Evolutionary conservation across 2,888 invertebrate species (phyloP).

Genomic region (Entomobrya proxima): DNA sequence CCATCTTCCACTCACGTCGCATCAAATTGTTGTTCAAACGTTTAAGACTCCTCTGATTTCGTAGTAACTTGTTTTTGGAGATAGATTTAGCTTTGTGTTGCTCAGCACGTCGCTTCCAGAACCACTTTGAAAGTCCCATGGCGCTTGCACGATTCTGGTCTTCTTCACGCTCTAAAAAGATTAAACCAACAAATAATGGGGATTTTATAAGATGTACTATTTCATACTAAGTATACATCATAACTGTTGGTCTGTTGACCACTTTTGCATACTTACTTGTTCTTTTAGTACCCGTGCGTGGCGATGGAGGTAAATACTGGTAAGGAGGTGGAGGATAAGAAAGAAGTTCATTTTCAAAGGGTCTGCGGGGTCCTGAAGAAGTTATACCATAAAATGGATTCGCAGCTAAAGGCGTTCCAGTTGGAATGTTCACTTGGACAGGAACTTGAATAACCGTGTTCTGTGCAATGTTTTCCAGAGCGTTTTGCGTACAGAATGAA

Average conservation of each 20-base stretch:
- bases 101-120: background rate
- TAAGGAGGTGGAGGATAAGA: too few relatives aligned
- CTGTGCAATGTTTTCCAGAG: background rate
- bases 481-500: background rate
- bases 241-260: too few relatives aligned
- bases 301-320: background rate
- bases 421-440: background rate
- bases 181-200: background rate
- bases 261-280: background rate
- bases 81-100: background rate
- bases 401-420: background rate
- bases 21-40: background rate
- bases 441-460: conserved; percentile 21
- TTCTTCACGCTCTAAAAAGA: background rate
- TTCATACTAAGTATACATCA: too few relatives aligned
- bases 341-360: background rate
- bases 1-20: background rate
- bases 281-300: background rate
- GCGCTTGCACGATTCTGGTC: background rate
- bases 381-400: background rate
- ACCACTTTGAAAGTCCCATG: conserved; percentile 19
- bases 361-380: background rate
- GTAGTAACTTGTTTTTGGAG: background rate
- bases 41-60: conserved; percentile 4
- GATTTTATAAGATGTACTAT: background rate